Percentiles rank a stretch among this genome's conserved stretches.
These are phyloP conservation scores for Taenioides sp. DNA, from an alignment of 2,797 vertebrate genomes.

Conservation along the genomic window DNA sequence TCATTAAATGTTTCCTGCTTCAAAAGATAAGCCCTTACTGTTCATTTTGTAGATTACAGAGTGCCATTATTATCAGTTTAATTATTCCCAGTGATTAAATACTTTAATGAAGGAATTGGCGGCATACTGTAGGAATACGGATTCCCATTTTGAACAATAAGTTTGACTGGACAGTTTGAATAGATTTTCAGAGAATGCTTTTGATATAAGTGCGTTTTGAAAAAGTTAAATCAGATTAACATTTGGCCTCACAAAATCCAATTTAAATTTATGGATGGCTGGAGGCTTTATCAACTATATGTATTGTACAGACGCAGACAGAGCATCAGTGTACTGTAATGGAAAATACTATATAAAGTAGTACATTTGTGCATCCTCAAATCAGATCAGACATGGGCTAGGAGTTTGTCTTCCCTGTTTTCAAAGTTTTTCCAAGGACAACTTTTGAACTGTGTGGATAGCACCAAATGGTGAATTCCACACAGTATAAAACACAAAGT, in stretches of 20 bases:
- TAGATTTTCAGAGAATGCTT: conserved; percentile 26
- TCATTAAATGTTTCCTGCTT: conserved; percentile 75
- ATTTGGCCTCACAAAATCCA: conserved; percentile 24
- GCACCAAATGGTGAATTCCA: background rate
- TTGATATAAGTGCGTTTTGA: conserved; percentile 25
- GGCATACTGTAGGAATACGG: conserved; percentile 54
- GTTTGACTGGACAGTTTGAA: conserved; percentile 18
- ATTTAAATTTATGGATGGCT: conserved; percentile 26
- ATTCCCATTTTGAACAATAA: conserved; percentile 64
- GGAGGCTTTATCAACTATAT: conserved; percentile 14
- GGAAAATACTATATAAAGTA: conserved; percentile 19
- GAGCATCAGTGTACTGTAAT: conserved; percentile 22
- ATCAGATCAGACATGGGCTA: conserved; percentile 7
- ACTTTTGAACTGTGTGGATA: background rate
- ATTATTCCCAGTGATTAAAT: conserved; percentile 73
- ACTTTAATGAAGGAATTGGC: conserved; percentile 74
- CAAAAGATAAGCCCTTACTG: conserved; percentile 68
- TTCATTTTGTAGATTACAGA: conserved; percentile 73
- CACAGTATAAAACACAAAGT: background rate
- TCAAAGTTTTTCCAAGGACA: background rate
- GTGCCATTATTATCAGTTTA: conserved; percentile 76
- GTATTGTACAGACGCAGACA: conserved; percentile 12
- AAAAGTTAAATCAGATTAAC: conserved; percentile 40
- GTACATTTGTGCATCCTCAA: background rate
- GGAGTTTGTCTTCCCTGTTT: conserved; percentile 3